Evolutionary conservation across 2,888 invertebrate genomes (phyloP).

Genomic region (Sicus ferrugineus): DNA sequence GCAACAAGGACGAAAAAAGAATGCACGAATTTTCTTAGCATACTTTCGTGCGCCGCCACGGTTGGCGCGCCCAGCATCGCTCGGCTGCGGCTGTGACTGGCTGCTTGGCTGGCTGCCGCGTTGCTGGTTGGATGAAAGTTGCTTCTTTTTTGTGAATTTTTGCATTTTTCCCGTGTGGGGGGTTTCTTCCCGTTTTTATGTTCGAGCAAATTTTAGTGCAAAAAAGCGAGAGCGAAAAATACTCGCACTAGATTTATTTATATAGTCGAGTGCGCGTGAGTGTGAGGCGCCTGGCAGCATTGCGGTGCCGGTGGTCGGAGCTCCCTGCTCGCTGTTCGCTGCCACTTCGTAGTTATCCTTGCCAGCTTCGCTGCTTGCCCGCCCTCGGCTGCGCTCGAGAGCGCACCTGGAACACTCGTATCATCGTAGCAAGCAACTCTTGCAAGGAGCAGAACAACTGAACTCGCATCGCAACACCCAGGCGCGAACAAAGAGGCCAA

Average conservation of each 20-base stretch:
- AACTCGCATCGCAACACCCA: too few species aligned
- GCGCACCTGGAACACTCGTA: too few species aligned
- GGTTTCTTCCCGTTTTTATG: not conserved
- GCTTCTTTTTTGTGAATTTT: conserved; percentile 5
- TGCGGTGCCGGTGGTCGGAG: too few species aligned
- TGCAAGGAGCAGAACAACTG: too few species aligned
- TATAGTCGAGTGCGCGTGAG: not conserved
- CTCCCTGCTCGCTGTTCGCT: too few species aligned
- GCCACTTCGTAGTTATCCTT: too few species aligned
- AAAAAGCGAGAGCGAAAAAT: not conserved
- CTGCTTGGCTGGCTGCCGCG: conserved; percentile 12
- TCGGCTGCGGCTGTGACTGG: conserved; percentile 25
- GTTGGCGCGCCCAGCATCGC: conserved; percentile 14
- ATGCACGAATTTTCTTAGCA: conserved; percentile 12
- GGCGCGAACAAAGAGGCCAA: too few species aligned
- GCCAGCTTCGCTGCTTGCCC: too few species aligned
- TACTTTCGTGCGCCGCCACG: conserved; percentile 18
- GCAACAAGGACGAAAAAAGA: conserved; percentile 19
- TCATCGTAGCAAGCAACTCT: too few species aligned
- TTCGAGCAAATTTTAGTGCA: not conserved
- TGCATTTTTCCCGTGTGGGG: not conserved
- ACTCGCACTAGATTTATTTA: not conserved
- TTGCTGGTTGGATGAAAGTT: conserved; percentile 10
- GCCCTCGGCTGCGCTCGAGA: too few species aligned
- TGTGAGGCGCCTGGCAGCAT: not conserved